These are phyloP conservation scores for Caenorhabditis sp. DNA, from an alignment of 2,888 invertebrate species.

Conservation along the genomic window DNA sequence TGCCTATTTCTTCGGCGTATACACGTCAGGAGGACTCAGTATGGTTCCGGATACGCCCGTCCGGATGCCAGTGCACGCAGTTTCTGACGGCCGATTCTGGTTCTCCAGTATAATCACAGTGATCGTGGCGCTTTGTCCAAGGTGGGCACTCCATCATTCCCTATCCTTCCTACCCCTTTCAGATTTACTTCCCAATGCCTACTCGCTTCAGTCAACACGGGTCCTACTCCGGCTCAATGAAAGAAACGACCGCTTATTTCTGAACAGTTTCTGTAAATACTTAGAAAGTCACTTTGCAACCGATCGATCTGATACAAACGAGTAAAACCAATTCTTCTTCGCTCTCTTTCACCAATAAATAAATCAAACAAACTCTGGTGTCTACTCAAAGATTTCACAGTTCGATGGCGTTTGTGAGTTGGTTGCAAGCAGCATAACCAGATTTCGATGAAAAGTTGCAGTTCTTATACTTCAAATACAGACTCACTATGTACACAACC, in stretches of 20 bases:
- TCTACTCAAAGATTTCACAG: conserved; percentile 49
- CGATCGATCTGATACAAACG: conserved; percentile 37
- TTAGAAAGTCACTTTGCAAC: neutral
- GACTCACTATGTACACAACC: conserved; percentile 29
- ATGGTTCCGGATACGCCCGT: conserved; percentile 61
- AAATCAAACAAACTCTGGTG: conserved; percentile 41
- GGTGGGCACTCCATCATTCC: no score
- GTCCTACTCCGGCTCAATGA: neutral
- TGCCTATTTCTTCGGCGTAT: conserved; percentile 44
- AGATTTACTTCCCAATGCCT: conserved; percentile 47
- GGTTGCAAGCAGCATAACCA: conserved; percentile 19
- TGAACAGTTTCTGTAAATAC: conserved; percentile 20
- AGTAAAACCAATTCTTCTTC: conserved; percentile 7
- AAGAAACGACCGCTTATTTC: no score
- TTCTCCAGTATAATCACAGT: conserved; percentile 49
- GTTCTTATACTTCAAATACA: conserved; percentile 26
- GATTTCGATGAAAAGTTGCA: conserved; percentile 36
- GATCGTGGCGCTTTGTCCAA: conserved; percentile 62
- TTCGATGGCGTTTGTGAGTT: conserved; percentile 35
- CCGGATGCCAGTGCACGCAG: conserved; percentile 49
- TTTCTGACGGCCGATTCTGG: conserved; percentile 60
- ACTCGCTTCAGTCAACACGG: conserved; percentile 21
- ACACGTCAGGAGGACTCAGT: neutral
- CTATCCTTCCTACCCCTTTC: no score
- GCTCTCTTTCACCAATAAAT: no score